Evolutionary conservation across 2,888 invertebrate genomes (phyloP).

Genomic region (Drosophila maculinotata): DNA sequence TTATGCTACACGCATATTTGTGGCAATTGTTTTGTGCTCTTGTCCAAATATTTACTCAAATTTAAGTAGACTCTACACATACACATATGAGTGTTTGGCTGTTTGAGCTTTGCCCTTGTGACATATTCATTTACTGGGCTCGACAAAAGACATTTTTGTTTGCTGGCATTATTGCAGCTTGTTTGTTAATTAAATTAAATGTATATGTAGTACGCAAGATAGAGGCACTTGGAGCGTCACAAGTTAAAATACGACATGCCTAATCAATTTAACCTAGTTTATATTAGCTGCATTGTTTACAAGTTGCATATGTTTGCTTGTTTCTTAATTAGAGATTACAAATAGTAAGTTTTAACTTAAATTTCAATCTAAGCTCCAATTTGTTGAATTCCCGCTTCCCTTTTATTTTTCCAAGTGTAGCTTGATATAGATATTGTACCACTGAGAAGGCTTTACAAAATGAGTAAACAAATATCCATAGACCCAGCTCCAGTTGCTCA

Average conservation of each 20-base stretch:
- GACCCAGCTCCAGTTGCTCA: too few species aligned
- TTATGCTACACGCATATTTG: slow-evolving; percentile 39
- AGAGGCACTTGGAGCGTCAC: slow-evolving; percentile 4
- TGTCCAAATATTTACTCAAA: slow-evolving; percentile 64
- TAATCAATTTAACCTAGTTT: slow-evolving; percentile 72
- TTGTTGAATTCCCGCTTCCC: neutral
- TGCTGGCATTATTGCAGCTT: slow-evolving; percentile 15
- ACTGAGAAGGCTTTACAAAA: too few species aligned
- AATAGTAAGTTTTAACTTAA: too few species aligned
- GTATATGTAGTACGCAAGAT: slow-evolving; percentile 6
- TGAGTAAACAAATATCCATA: too few species aligned
- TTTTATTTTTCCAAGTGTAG: neutral
- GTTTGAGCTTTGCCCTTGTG: slow-evolving; percentile 4
- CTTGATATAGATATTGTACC: neutral
- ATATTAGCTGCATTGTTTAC: slow-evolving; percentile 29
- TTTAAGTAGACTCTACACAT: slow-evolving; percentile 15
- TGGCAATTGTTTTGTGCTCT: slow-evolving; percentile 28
- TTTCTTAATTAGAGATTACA: slow-evolving; percentile 26
- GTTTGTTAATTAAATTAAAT: slow-evolving; percentile 65
- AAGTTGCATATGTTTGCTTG: slow-evolving; percentile 4
- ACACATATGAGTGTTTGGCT: neutral
- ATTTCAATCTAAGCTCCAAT: neutral
- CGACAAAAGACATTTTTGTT: slow-evolving; percentile 10
- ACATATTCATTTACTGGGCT: slow-evolving; percentile 3
- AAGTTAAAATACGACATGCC: slow-evolving; percentile 40